Percentiles rank a stretch among this genome's conserved stretches.
These are phyloP conservation scores for Hypotaenidia okinawae DNA, from an alignment of 2,797 vertebrate species.

Conservation along the genomic window DNA sequence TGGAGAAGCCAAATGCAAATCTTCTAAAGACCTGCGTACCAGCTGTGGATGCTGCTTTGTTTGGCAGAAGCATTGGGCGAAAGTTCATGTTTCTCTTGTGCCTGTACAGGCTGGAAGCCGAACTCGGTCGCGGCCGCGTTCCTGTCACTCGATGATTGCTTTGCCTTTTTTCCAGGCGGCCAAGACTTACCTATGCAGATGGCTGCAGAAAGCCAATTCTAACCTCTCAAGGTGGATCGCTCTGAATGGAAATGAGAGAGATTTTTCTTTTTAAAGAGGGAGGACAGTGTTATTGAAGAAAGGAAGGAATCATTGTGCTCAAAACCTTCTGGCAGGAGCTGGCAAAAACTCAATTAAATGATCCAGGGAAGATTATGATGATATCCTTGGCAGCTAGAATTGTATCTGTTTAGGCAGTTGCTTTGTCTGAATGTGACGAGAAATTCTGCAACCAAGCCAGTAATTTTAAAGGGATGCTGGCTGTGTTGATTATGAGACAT, in stretches of 20 bases:
- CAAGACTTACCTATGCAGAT: neutral
- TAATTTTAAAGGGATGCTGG: neutral
- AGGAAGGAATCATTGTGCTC: slow-evolving; percentile 30
- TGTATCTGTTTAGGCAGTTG: slow-evolving; percentile 42
- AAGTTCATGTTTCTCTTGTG: neutral
- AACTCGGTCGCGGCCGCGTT: neutral
- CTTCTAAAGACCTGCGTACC: neutral
- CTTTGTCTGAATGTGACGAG: slow-evolving; percentile 25
- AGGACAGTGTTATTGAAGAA: slow-evolving; percentile 40
- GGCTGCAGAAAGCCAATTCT: slow-evolving; percentile 9
- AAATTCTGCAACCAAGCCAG: neutral
- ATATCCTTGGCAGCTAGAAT: slow-evolving; percentile 46
- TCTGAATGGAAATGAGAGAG: neutral
- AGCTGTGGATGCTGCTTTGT: slow-evolving; percentile 16
- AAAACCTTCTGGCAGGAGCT: slow-evolving; percentile 48
- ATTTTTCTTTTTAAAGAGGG: slow-evolving; percentile 49
- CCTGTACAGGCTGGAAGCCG: neutral
- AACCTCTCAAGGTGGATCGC: slow-evolving; percentile 25
- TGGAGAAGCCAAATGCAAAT: slow-evolving; percentile 12
- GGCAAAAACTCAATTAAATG: slow-evolving; percentile 55
- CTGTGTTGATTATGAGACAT: neutral
- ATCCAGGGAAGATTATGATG: slow-evolving; percentile 56
- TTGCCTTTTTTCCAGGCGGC: neutral
- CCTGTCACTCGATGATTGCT: neutral
- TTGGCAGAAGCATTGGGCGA: neutral